Conservation (phyloP, 2,113 vertebrate species). For the Halichoeres trimaculatus region DNA sequence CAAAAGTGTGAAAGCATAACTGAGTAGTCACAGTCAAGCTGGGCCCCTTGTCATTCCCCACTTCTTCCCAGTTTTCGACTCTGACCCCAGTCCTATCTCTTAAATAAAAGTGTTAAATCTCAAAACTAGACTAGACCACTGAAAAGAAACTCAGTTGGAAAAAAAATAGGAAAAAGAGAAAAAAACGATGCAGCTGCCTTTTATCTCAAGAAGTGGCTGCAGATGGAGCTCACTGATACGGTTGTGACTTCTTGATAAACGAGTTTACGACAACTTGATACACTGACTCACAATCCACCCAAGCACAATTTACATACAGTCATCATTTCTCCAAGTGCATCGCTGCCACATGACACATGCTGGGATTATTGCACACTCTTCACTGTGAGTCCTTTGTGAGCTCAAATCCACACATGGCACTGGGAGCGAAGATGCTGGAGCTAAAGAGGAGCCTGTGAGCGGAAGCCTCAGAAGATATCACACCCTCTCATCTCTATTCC, state of each 20-base stretch:
- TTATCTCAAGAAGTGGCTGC: constrained; percentile 22
- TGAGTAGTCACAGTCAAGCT: too few relatives aligned
- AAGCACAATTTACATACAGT: constrained; percentile 63
- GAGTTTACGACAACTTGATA: constrained; percentile 53
- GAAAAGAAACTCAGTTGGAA: constrained; percentile 10
- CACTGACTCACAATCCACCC: constrained; percentile 39
- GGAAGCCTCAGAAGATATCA: constrained; percentile 44
- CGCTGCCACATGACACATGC: constrained; percentile 51
- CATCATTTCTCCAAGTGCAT: constrained; percentile 71
- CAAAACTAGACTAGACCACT: neutral
- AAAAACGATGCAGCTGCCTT: constrained; percentile 21
- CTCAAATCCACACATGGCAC: constrained; percentile 44
- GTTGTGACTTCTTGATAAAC: constrained; percentile 56
- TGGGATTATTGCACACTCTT: constrained; percentile 26
- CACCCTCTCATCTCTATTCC: constrained; percentile 58
- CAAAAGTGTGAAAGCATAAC: too few relatives aligned
- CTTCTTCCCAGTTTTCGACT: too few relatives aligned
- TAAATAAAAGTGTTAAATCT: too few relatives aligned
- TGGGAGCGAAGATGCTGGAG: constrained; percentile 53
- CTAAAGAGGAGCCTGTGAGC: neutral
- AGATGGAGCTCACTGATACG: constrained; percentile 52
- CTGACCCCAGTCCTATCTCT: too few relatives aligned
- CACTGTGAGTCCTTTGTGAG: constrained; percentile 23
- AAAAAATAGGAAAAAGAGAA: neutral
- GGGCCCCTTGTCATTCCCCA: too few relatives aligned